A percentile compares a stretch with the other conserved stretches of the same genome.
These are phyloP conservation scores for Mechanitis mazaeus DNA, from an alignment of 2,888 invertebrate genomes.

Conservation along the genomic window DNA sequence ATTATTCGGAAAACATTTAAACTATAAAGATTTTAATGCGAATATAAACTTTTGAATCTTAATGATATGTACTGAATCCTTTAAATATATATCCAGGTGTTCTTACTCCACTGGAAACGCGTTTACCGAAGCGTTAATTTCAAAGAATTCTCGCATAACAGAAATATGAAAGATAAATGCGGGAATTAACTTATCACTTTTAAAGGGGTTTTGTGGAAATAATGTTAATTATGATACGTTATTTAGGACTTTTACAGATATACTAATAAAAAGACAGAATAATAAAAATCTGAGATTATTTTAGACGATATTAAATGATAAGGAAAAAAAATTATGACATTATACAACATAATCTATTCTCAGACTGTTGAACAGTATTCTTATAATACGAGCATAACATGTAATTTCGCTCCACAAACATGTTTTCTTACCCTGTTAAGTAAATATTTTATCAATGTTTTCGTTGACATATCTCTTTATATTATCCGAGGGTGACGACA, in stretches of 20 bases:
- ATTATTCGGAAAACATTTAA: too few relatives aligned
- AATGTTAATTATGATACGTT: constrained; percentile 2
- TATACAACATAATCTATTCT: too few relatives aligned
- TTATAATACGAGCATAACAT: too few relatives aligned
- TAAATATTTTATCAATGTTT: constrained; percentile 5
- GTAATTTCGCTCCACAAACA: too few relatives aligned
- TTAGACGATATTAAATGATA: too few relatives aligned
- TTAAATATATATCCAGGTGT: not conserved
- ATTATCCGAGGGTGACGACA: constrained; percentile 11
- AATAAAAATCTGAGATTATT: too few relatives aligned
- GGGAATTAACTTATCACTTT: constrained; percentile 2
- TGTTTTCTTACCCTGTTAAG: too few relatives aligned
- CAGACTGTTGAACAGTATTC: too few relatives aligned
- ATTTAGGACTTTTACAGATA: not conserved
- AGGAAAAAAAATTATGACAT: too few relatives aligned
- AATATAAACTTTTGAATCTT: too few relatives aligned
- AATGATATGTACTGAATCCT: not conserved
- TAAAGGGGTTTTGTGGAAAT: not conserved
- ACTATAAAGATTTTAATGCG: too few relatives aligned
- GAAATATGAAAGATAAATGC: not conserved
- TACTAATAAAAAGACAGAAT: not conserved
- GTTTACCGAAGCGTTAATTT: not conserved
- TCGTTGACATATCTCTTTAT: constrained; percentile 10
- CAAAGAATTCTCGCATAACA: constrained; percentile 1
- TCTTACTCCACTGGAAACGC: not conserved